Base-by-base conservation (phyloP, 2,113 vertebrate genomes). In the Gadus chalcogrammus region DNA sequence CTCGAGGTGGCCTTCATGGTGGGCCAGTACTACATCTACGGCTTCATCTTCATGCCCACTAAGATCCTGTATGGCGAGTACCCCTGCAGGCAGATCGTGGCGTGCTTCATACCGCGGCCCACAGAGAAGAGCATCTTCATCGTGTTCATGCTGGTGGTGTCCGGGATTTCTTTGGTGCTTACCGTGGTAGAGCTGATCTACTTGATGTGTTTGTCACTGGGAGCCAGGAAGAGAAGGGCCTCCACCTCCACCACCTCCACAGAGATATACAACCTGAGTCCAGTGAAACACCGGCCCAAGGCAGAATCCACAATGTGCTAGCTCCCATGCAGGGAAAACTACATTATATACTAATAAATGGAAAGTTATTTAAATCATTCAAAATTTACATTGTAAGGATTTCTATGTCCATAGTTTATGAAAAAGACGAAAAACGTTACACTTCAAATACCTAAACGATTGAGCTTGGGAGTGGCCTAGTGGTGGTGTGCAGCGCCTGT, bases 81-180 rank as follows among this genome's bases (percentile, higher is more conserved):
- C 0, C 95, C 95, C 2, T 97, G 96, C 15, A 91, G 86, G 0
- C 56, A 90, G 16, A 74, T 82, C 0, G 91, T 95, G 12, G 89
- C 96, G 82, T 98, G 96, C 79, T 98, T 92, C 0, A 92, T 97
- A 2, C 97, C 93, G 5, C 90, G 96, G 2, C 94, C 96, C 62
- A 93, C 88, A 0, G 91, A 93, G 76, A 93, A 93, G 85, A 86
- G 22, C 27, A 61, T 93, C 59, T 92, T 93, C 58, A 91, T 90
- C 31, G 7, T 97, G 67, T 98, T 98, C 58, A 97, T 98, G 97
- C 73, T 97, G 79, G 91, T 90, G 0, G 92, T 98, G 80, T 91
- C 93, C 0, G 88, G 74, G 0, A 81, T 98, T 68, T 97, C 95
- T 1, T 91, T 96, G 0, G 63, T 93, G 58, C 92, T 98, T 65